Percentiles rank a stretch among this genome's conserved stretches.
Conservation (phyloP, 2,797 vertebrate species). For the Melanotaenia boesemani region DNA sequence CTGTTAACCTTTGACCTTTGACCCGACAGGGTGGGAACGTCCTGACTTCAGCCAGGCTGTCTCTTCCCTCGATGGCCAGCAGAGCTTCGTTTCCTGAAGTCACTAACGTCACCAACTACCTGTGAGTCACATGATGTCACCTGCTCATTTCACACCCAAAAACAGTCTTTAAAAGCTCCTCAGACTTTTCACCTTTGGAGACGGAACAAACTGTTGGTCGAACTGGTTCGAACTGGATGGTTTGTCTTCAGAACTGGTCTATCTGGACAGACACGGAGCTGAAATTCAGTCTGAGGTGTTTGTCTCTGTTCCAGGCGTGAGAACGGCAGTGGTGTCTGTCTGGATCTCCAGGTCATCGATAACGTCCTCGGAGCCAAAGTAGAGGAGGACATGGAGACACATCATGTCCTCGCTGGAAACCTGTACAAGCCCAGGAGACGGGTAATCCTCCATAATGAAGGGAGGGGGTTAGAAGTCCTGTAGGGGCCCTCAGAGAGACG, state of each 20-base stretch:
- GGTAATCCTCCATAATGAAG: constrained; percentile 78
- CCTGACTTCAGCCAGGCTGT: constrained; percentile 89
- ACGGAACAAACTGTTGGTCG: too few relatives aligned
- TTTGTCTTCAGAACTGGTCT: too few relatives aligned
- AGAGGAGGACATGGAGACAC: constrained; percentile 92
- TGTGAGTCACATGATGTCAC: constrained; percentile 85
- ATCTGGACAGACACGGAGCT: background rate
- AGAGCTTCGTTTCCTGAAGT: constrained; percentile 92
- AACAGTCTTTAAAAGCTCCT: too few relatives aligned
- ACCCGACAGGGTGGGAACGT: constrained; percentile 89
- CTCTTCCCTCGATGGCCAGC: constrained; percentile 94
- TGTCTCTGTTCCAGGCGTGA: constrained; percentile 84
- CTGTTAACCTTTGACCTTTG: background rate
- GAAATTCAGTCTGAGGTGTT: background rate
- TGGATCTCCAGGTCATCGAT: constrained; percentile 97
- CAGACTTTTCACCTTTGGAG: too few relatives aligned
- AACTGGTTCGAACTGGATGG: too few relatives aligned
- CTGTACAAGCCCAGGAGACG: constrained; percentile 93
- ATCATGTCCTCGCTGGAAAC: constrained; percentile 92
- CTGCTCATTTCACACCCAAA: too few relatives aligned
- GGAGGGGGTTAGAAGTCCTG: too few relatives aligned
- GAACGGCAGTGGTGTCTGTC: constrained; percentile 93
- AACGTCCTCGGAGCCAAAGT: constrained; percentile 91
- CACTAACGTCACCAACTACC: constrained; percentile 95
- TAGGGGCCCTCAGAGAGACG: too few relatives aligned